Evolutionary conservation across 1,140 invertebrate species (phyloP), one percentile per base, ranked within the genome.

Genomic region (Phocides pigmalion): DNA sequence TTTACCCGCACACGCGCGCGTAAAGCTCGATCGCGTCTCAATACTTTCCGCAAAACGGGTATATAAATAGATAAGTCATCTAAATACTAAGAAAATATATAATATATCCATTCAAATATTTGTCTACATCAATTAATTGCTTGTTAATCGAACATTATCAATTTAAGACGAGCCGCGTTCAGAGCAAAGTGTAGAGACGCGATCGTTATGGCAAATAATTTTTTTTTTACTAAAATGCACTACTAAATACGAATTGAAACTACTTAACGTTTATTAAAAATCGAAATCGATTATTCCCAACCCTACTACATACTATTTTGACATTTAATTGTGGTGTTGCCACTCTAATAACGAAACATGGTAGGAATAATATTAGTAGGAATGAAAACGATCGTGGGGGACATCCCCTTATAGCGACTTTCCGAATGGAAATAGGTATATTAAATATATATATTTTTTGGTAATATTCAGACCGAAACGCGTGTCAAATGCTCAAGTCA

Each of bases 181-280:
- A 67, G 70, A 53, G 15, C 66, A 44, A 46, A 14, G 46, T 11
- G 9, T 2, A 17, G 17, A 41, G 59, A 64, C 65, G 65, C 64
- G 56, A 63, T 28, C 14, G 22, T 66, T 68, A 69, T 66, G 74
- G 79, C 79, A 79, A 79, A 77, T 62, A 70, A 69, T 74, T 81
- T 44, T 39, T 37, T 61, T 59, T 78, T 68, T 49, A 72, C 78
- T 85, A 87, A 81, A 77, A 84, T 62, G 74, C 70, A 79, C 76
- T 84, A 72, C 67, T 72, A 72, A 81, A 76, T 84, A 84, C 72
- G 76, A 83, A 81, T 84, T 82, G 70, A 74, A 81, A 70, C 82
- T 89, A 87, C 80, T 81, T 84, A 84, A 79, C 59, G 63, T 64
- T 77, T 79, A 82, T 39, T 41, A 62, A 15, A 62, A 41, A 62